These are phyloP conservation scores for Suillia variegata DNA, from an alignment of 2,888 invertebrate genomes.

Conservation along the genomic window DNA sequence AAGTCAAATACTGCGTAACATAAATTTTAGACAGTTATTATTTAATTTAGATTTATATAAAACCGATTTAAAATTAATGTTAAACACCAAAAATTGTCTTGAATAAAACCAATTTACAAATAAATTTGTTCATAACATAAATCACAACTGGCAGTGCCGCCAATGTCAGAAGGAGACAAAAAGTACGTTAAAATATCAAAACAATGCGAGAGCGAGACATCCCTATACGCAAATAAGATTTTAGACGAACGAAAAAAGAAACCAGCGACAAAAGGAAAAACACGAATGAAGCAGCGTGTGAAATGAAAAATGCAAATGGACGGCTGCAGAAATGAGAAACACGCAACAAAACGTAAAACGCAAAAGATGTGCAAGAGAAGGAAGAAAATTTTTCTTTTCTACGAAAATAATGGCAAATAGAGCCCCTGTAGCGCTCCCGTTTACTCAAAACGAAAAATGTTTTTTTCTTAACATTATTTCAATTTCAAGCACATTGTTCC, in stretches of 20 bases:
- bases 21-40: no score
- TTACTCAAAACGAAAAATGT: neutral
- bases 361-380: slow-evolving; percentile 31
- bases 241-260: no score
- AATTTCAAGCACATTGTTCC: neutral
- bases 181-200: no score
- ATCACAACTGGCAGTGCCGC: slow-evolving; percentile 22
- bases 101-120: neutral
- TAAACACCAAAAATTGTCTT: neutral
- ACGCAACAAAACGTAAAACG: neutral
- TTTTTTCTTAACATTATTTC: neutral
- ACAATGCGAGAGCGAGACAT: slow-evolving; percentile 27
- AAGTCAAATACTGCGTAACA: no score
- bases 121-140: slow-evolving; percentile 6
- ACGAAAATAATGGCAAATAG: slow-evolving; percentile 43
- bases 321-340: slow-evolving; percentile 24
- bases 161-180: no score
- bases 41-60: no score
- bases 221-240: slow-evolving; percentile 26
- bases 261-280: slow-evolving; percentile 16
- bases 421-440: slow-evolving; percentile 15
- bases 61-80: no score
- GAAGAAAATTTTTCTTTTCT: slow-evolving; percentile 24
- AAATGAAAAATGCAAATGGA: slow-evolving; percentile 22
- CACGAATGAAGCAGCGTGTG: neutral